Conservation (phyloP, 2,113 vertebrate species). For the Scartelaos histophorus region DNA sequence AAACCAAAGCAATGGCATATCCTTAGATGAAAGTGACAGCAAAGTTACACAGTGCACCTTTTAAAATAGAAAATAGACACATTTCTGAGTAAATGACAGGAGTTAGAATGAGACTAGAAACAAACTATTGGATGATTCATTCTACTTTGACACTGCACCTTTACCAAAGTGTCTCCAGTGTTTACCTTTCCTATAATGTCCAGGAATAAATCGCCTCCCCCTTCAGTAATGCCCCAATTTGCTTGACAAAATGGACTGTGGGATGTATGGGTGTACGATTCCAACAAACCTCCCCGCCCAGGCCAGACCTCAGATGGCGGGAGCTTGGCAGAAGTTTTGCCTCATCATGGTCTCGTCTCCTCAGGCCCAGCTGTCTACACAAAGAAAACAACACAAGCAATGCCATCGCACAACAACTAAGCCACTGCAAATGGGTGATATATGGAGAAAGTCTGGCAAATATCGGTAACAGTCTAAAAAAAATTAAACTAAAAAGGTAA, state of each 20-base stretch:
- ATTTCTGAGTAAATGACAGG: no score
- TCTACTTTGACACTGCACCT: background rate
- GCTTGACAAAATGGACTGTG: conserved; percentile 50
- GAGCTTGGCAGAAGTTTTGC: conserved; percentile 48
- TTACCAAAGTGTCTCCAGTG: conserved; percentile 12
- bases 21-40: no score
- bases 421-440: background rate
- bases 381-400: conserved; percentile 21
- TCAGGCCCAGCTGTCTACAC: conserved; percentile 29
- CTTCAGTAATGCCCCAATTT: conserved; percentile 35
- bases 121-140: background rate
- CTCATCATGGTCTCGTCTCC: conserved; percentile 47
- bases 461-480: no score
- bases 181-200: conserved; percentile 25
- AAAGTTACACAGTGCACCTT: no score
- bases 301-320: conserved; percentile 33
- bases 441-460: no score
- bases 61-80: no score
- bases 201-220: conserved; percentile 32
- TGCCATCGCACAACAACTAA: background rate
- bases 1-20: no score
- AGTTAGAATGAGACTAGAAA: no score
- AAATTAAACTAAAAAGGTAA: no score
- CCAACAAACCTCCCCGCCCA: conserved; percentile 40
- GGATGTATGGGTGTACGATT: conserved; percentile 43